Conservation (phyloP, 2,888 invertebrate species). For the Lycocerus yunnanus region DNA sequence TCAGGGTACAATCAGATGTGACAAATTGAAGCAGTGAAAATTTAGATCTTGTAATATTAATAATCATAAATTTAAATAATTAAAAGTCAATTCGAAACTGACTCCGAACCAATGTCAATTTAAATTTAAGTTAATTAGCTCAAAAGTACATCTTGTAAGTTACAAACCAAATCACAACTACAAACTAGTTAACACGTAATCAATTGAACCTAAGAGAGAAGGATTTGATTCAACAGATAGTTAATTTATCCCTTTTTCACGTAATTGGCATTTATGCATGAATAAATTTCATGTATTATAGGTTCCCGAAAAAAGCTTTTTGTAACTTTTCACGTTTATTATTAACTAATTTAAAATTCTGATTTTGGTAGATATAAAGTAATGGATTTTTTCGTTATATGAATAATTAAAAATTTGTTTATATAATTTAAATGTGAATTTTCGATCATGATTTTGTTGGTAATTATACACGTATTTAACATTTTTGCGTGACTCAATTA, state of each 20-base stretch:
- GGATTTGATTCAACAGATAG: not conserved
- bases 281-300: not conserved
- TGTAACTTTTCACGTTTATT: not conserved
- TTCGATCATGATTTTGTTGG: not conserved
- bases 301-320: not conserved
- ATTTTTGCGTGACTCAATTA: not conserved
- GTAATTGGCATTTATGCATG: not conserved
- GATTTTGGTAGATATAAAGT: not conserved
- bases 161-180: not conserved
- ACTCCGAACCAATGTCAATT: not conserved
- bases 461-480: not conserved
- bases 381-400: not conserved
- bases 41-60: not conserved
- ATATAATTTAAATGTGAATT: not conserved
- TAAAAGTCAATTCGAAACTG: not conserved
- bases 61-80: not conserved
- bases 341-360: not conserved
- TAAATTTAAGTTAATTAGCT: not conserved
- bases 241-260: not conserved
- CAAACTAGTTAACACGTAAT: conserved; percentile 4
- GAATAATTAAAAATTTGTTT: not conserved
- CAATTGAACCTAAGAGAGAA: not conserved
- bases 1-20: not conserved
- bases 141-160: not conserved
- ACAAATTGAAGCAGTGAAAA: not conserved